Percentiles rank a stretch among this genome's conserved stretches.
Conservation (phyloP, 2,888 invertebrate genomes). For the Baronia brevicornis region DNA sequence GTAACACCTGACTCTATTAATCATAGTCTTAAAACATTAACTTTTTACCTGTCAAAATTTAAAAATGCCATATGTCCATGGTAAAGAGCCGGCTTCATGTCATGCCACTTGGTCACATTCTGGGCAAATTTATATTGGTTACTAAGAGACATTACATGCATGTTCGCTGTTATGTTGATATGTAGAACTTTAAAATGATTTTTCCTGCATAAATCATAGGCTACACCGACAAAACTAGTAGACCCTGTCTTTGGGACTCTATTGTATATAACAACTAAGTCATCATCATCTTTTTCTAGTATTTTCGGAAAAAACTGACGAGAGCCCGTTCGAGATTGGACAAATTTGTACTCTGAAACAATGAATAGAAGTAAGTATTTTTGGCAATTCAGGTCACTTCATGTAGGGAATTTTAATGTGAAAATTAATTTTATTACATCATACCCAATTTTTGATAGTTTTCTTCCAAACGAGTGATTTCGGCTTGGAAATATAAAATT, state of each 20-base stretch:
- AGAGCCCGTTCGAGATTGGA: constrained; percentile 48
- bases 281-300: constrained; percentile 70
- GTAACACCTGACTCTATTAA: no score
- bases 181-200: constrained; percentile 83
- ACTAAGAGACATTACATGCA: constrained; percentile 93
- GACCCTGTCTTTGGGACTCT: constrained; percentile 98
- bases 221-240: constrained; percentile 95
- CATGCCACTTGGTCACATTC: constrained; percentile 93
- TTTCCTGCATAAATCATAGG: constrained; percentile 89
- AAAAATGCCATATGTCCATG: constrained; percentile 98
- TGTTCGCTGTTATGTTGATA: constrained; percentile 96
- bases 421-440: constrained; percentile 18
- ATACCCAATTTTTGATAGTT: constrained; percentile 56
- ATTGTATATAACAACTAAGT: constrained; percentile 92
- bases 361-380: constrained; percentile 5
- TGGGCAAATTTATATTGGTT: constrained; percentile 93
- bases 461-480: constrained; percentile 61
- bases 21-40: no score
- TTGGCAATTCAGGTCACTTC: neutral
- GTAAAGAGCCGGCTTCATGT: constrained; percentile 94
- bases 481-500: constrained; percentile 65
- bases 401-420: constrained; percentile 6
- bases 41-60: constrained; percentile 90
- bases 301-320: constrained; percentile 54
- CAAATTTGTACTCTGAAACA: constrained; percentile 55